phyloP scores from a whole-genome alignment of 2,888 invertebrate species.

The Chirona hameri region DNA sequence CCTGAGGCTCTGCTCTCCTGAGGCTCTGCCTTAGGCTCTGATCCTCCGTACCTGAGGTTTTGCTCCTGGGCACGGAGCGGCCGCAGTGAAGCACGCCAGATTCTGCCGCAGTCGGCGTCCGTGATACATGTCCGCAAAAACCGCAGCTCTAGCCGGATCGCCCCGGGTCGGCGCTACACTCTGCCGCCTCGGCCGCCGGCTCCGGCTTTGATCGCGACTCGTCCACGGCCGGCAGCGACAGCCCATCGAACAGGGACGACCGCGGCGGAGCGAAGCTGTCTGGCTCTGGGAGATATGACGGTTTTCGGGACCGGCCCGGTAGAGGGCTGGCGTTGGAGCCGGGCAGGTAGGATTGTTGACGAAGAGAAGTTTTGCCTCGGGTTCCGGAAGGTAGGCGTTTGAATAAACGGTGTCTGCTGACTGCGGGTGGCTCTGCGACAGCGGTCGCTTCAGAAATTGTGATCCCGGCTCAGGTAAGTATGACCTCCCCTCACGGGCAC shows the following conservation, averaged over 20 bases:
- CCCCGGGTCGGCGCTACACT: background rate
- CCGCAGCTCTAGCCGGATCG: slow-evolving; percentile 3
- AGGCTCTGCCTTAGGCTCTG: too few relatives aligned
- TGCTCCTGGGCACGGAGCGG: background rate
- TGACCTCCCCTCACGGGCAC: background rate
- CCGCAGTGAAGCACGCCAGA: background rate
- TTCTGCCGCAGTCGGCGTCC: background rate
- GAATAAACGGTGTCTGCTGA: background rate
- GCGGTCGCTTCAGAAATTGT: background rate
- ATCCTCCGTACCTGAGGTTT: too few relatives aligned
- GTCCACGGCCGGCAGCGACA: background rate
- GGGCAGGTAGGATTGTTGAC: too few relatives aligned
- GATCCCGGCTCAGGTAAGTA: background rate
- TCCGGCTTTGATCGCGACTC: background rate
- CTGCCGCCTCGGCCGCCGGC: background rate
- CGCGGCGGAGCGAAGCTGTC: background rate
- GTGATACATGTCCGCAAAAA: background rate
- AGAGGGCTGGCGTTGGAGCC: too few relatives aligned
- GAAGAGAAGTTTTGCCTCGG: background rate
- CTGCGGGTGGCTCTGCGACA: background rate
- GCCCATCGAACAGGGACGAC: background rate
- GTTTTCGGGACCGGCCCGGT: background rate
- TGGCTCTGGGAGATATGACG: background rate
- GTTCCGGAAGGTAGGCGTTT: background rate
- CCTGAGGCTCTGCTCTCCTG: too few relatives aligned